Conservation (phyloP, 53 echinoderm and acorn worm genomes). For the Luidia sarsii region DNA sequence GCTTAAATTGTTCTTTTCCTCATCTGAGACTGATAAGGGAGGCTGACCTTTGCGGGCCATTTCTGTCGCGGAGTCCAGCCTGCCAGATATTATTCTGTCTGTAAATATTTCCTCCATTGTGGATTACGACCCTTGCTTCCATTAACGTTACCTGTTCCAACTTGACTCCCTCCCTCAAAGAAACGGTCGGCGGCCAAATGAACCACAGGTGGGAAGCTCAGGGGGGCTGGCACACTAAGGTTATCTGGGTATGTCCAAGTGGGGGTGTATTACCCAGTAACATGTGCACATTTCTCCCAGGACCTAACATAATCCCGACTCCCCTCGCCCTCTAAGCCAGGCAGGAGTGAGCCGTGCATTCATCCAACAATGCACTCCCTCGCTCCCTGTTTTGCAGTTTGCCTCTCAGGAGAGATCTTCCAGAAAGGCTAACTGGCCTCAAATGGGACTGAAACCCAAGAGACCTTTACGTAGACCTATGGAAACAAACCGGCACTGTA, state of each 20-base stretch:
- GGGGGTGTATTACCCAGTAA: background rate
- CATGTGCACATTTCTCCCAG: background rate
- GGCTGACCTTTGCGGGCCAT: slow-evolving; percentile 11
- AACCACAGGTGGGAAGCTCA: background rate
- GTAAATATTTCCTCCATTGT: slow-evolving; percentile 24
- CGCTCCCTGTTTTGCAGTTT: no score
- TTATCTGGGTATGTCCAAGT: background rate
- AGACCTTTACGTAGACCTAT: no score
- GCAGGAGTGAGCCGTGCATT: no score
- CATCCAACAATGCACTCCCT: no score
- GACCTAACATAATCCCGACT: background rate
- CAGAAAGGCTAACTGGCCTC: no score
- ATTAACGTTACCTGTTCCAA: background rate
- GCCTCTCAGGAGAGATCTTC: no score
- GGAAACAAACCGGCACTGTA: no score
- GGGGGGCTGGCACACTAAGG: background rate
- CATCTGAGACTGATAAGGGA: background rate
- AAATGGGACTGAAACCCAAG: no score
- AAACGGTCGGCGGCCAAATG: background rate
- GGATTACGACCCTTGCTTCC: background rate
- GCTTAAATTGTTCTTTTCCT: background rate
- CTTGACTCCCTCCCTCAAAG: background rate
- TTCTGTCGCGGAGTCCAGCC: background rate
- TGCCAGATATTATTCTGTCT: slow-evolving; percentile 4
- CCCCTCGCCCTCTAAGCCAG: no score